phyloP scores from a whole-genome alignment of 1,140 invertebrate genomes.

The Ladona fulva region DNA sequence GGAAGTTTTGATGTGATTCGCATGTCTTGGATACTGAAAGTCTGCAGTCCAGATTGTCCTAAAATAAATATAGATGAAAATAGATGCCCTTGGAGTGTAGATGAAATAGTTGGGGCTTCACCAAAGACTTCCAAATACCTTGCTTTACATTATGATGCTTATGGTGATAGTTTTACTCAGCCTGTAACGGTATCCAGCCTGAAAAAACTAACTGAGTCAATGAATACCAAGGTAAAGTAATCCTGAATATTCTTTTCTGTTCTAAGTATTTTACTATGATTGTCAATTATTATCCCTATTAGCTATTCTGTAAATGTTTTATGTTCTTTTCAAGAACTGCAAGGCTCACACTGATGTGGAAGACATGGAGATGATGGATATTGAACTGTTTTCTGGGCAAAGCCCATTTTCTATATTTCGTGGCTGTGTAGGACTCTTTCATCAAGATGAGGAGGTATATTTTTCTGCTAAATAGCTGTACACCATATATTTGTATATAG shows the following conservation, averaged over 20 bases:
- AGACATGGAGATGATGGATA: slow-evolving; percentile 19
- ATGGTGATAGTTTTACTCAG: background rate
- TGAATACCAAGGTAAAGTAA: background rate
- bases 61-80: too few relatives aligned
- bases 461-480: background rate
- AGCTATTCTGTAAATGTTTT: too few relatives aligned
- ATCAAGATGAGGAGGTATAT: slow-evolving; percentile 12
- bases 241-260: background rate
- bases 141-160: background rate
- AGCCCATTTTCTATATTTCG: slow-evolving; percentile 19
- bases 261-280: background rate
- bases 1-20: slow-evolving; percentile 36
- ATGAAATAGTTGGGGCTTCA: too few relatives aligned
- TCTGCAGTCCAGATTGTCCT: background rate
- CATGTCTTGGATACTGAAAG: slow-evolving; percentile 38
- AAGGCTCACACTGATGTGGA: background rate
- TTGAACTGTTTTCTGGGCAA: slow-evolving; percentile 18
- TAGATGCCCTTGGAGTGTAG: too few relatives aligned
- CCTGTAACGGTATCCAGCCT: background rate
- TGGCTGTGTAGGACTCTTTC: slow-evolving; percentile 16
- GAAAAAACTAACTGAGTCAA: background rate
- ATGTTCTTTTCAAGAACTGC: too few relatives aligned
- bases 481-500: background rate
- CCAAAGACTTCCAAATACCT: too few relatives aligned
- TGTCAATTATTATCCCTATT: background rate